These are phyloP conservation scores for Brachyrhaphis roseni DNA, from an alignment of 2,797 vertebrate genomes.

Conservation along the genomic window DNA sequence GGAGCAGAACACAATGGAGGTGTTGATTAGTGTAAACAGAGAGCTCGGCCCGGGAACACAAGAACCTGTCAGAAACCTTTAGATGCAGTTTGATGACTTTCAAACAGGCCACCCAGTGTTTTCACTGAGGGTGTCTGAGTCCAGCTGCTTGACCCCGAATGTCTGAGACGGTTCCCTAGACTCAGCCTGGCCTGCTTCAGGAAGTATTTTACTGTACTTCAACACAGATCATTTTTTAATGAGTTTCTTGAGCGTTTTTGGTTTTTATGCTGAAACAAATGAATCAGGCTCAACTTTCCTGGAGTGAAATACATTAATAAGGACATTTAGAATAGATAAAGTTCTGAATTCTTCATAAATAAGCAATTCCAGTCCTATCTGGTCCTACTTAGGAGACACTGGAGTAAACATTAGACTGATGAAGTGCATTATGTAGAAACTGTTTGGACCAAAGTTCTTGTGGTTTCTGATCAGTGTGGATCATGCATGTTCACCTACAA, in stretches of 20 bases:
- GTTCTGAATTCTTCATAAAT: not conserved
- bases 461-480: not conserved
- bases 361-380: not conserved
- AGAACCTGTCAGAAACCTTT: conserved; percentile 12
- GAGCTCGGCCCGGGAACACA: not conserved
- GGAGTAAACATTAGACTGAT: not conserved
- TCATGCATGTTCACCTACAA: no score
- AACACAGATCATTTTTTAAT: not conserved
- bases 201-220: not conserved
- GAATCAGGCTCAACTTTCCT: not conserved
- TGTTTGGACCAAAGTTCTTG: not conserved
- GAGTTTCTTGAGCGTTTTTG: not conserved
- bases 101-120: not conserved
- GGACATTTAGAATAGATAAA: not conserved
- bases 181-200: not conserved
- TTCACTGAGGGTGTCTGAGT: not conserved
- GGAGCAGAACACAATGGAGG: conserved; percentile 1
- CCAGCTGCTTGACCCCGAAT: not conserved
- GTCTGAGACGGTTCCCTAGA: not conserved
- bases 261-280: not conserved
- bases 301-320: not conserved
- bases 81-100: not conserved
- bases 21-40: conserved; percentile 11
- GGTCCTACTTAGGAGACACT: not conserved
- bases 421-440: not conserved